These are phyloP conservation scores for Rhinoraja longicauda DNA, from an alignment of 2,797 vertebrate genomes.

Conservation along the genomic window DNA sequence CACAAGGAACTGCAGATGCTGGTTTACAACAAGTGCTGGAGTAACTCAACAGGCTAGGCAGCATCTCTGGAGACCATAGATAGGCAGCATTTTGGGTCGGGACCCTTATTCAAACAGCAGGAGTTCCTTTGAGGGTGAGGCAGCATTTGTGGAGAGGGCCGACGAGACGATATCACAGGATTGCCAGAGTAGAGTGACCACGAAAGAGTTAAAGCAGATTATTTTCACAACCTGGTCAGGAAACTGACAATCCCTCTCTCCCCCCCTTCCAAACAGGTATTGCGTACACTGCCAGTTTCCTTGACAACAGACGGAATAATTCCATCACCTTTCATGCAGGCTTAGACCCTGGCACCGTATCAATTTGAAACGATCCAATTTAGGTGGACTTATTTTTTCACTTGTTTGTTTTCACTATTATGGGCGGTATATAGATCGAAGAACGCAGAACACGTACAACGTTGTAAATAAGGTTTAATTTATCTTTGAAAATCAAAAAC, in stretches of 20 bases:
- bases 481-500: neutral
- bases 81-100: no score
- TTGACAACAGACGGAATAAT: constrained; percentile 5
- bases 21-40: no score
- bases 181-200: no score
- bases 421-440: neutral
- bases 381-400: neutral
- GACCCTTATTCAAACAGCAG: no score
- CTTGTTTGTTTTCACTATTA: neutral
- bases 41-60: no score
- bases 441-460: neutral
- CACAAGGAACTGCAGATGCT: no score
- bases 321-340: neutral
- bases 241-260: neutral
- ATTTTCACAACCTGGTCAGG: neutral
- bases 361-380: constrained; percentile 6
- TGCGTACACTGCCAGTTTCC: neutral
- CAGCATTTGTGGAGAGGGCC: no score
- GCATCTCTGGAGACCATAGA: no score
- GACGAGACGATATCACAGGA: neutral
- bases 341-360: neutral
- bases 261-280: neutral
- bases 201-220: neutral
- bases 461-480: neutral
- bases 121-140: no score